Percentiles rank a stretch among this genome's conserved stretches.
phyloP scores from a whole-genome alignment of 1,140 invertebrate genomes.

The Papilio xuthus region DNA sequence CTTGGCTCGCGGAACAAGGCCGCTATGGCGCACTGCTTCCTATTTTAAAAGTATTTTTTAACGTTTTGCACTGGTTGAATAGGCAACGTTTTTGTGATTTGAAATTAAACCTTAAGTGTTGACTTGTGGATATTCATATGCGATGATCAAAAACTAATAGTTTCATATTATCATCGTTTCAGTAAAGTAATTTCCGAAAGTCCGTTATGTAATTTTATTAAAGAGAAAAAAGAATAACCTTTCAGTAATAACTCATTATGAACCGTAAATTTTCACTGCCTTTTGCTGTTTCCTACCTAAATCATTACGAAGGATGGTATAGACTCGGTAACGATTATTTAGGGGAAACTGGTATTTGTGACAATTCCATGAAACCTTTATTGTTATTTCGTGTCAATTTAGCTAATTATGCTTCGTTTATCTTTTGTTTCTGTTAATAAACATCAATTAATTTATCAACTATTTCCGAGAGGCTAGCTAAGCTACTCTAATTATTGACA shows the following conservation, averaged over 20 bases:
- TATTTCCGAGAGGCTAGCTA: not conserved
- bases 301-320: too few relatives aligned
- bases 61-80: not conserved
- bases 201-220: too few relatives aligned
- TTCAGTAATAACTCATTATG: too few relatives aligned
- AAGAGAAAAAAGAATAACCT: too few relatives aligned
- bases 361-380: too few relatives aligned
- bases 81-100: not conserved
- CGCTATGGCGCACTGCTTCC: constrained; percentile 3
- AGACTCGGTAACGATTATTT: too few relatives aligned
- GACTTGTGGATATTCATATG: not conserved
- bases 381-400: not conserved
- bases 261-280: too few relatives aligned
- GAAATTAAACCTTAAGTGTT: not conserved
- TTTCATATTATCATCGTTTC: too few relatives aligned
- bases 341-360: too few relatives aligned
- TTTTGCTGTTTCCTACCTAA: too few relatives aligned
- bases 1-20: constrained; percentile 23
- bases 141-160: not conserved
- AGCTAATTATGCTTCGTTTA: not conserved
- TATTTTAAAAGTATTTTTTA: not conserved
- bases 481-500: not conserved
- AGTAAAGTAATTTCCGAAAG: too few relatives aligned
- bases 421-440: not conserved
- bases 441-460: not conserved